phyloP scores from a whole-genome alignment of 2,888 invertebrate species.

The Watsonalla cultraria region DNA sequence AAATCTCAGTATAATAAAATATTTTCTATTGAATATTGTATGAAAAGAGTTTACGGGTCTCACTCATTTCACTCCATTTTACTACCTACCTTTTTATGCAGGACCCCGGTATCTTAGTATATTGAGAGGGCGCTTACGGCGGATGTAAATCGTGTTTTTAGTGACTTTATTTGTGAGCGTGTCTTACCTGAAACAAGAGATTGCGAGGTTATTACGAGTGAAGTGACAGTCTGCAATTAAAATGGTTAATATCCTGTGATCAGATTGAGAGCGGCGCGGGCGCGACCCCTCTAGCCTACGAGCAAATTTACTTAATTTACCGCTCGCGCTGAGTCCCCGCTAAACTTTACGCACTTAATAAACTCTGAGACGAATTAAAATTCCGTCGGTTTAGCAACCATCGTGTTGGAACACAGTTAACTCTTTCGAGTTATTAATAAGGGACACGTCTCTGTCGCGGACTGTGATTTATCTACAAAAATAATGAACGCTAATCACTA shows the following conservation, averaged over 20 bases:
- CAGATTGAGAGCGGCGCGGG: conserved; percentile 45
- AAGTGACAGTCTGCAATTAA: conserved; percentile 37
- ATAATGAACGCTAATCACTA: conserved; percentile 48
- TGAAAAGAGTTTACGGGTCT: conserved; percentile 71
- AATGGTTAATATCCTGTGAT: conserved; percentile 53
- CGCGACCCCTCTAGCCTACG: conserved; percentile 40
- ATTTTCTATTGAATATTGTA: conserved; percentile 76
- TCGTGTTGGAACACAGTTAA: conserved; percentile 67
- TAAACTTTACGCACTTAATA: conserved; percentile 77
- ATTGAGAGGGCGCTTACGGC: conserved; percentile 34
- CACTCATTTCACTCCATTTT: conserved; percentile 70
- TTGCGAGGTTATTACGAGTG: conserved; percentile 12
- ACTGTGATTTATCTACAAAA: conserved; percentile 53
- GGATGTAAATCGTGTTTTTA: conserved; percentile 36
- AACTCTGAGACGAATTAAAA: conserved; percentile 74
- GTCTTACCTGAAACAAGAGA: conserved; percentile 57
- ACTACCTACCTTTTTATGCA: conserved; percentile 67
- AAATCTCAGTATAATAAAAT: conserved; percentile 76
- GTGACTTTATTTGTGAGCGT: conserved; percentile 27
- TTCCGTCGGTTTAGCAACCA: conserved; percentile 72
- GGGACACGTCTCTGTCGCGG: conserved; percentile 47
- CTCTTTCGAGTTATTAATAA: conserved; percentile 69
- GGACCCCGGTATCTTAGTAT: conserved; percentile 47
- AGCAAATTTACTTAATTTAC: conserved; percentile 71
- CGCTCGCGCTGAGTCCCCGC: conserved; percentile 53